Evolutionary conservation across 2,888 invertebrate genomes (phyloP), one percentile per base, ranked within the genome.

Genomic region (Shargacucullia verbasci): DNA sequence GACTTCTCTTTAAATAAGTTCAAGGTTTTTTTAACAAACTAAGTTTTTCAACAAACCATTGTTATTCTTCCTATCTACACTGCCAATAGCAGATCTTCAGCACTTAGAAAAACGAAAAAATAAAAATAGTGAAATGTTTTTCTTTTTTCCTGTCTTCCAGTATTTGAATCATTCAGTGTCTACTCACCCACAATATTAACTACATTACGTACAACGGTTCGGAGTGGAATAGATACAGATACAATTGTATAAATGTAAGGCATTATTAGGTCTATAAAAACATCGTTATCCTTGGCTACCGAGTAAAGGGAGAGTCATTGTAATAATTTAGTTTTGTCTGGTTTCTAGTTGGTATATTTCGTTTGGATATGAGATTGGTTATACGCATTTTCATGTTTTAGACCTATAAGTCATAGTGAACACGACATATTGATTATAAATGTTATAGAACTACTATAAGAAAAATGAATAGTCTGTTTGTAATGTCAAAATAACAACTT

Each of bases 251-350:
- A 62, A 68, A 67, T 57, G 45, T 49, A 20, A 33, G 48, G 45
- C 66, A 66, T 66, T 68, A 67, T 62, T 61, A 68, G 68, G 56
- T 56, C 45, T 43, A 61, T 66, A 66, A 67, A 67, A 61, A 67
- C 48, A 53, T 49, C 49, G 56, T 49, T 56, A 61, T 41, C 47
- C 46, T 37, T 46, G 31, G 35, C 52, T 48, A 48, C 40, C 11
- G 14, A 54, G 35, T 41, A 48, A 37, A 61, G 31, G n/a, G 34
- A 31, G 27, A 31, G 37, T 52, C 38, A 53, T 33, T 49, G 31
- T 20, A 35, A 33, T 56, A 37, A n/a, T 56, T 41, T 50, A 47
- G 11, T 56, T 43, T 46, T 11, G 39, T 49, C 35, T 48, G 34
- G 8, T 52, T 0, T 31, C 7, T 29, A 29, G 8, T 29, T 14